Evolutionary conservation across 2,888 invertebrate species (phyloP).

Genomic region (Pharmacophagus antenor): DNA sequence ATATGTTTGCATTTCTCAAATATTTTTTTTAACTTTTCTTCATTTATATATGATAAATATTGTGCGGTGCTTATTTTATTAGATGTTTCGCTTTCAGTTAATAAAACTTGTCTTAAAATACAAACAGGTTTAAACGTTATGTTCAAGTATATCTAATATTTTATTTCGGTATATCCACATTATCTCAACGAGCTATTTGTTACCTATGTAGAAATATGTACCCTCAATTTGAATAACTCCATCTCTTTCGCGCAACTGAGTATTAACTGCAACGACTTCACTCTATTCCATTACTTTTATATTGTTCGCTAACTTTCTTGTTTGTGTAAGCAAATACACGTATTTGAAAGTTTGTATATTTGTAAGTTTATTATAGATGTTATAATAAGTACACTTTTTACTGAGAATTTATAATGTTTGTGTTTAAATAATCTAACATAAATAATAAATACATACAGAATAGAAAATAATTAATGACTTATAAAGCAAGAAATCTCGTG

Average conservation of each 20-base stretch:
- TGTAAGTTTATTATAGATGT: constrained; percentile 70
- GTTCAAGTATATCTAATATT: constrained; percentile 10
- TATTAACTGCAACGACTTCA: constrained; percentile 47
- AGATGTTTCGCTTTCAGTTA: background rate
- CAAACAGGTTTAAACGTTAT: background rate
- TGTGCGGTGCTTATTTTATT: background rate
- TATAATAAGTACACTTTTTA: constrained; percentile 58
- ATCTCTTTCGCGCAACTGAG: constrained; percentile 58
- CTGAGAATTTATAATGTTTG: constrained; percentile 28
- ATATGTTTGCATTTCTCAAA: background rate
- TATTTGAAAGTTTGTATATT: constrained; percentile 81
- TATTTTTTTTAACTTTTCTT: background rate
- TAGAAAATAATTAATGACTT: too few species aligned
- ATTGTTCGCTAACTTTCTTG: constrained; percentile 82
- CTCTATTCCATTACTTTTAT: constrained; percentile 80
- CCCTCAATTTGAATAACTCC: constrained; percentile 78
- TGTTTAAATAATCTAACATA: background rate
- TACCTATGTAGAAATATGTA: constrained; percentile 81
- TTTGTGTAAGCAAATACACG: constrained; percentile 81
- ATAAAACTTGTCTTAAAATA: background rate
- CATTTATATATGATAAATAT: background rate
- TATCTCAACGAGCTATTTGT: constrained; percentile 77
- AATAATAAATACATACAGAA: background rate
- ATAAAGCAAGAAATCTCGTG: background rate
- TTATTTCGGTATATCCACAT: constrained; percentile 61